These are phyloP conservation scores for Macrophya annulata DNA, from an alignment of 2,888 invertebrate species.

Conservation along the genomic window DNA sequence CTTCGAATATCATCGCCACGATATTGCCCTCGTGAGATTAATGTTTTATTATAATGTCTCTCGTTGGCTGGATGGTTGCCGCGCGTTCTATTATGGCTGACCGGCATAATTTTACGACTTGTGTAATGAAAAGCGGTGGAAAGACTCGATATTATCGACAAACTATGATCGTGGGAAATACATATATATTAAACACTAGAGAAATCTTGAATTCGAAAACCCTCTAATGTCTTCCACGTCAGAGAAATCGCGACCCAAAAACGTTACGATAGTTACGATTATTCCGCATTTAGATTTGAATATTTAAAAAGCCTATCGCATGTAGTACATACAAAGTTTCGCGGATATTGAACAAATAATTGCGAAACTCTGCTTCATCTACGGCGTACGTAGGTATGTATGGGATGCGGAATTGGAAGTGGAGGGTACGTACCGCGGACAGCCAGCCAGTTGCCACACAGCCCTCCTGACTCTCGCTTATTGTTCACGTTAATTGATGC, in stretches of 20 bases:
- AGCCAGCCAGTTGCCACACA: slow-evolving; percentile 29
- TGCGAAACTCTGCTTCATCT: background rate
- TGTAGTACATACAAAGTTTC: background rate
- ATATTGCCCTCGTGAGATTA: slow-evolving; percentile 78
- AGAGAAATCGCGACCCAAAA: too few species aligned
- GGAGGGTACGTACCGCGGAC: background rate
- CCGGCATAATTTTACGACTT: slow-evolving; percentile 49
- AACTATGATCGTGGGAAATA: background rate
- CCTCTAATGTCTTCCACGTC: too few species aligned
- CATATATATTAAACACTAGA: too few species aligned
- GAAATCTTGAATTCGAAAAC: background rate
- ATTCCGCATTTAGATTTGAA: background rate
- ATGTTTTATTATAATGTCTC: slow-evolving; percentile 70
- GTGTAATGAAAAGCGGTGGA: slow-evolving; percentile 11
- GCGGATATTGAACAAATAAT: slow-evolving; percentile 11
- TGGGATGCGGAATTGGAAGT: background rate
- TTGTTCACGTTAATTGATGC: slow-evolving; percentile 80
- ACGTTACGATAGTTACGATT: too few species aligned
- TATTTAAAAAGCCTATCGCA: background rate
- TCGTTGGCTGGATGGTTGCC: slow-evolving; percentile 18
- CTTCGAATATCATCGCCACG: slow-evolving; percentile 77
- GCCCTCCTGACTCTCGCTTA: slow-evolving; percentile 75
- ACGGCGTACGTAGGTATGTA: too few species aligned
- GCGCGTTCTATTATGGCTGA: slow-evolving; percentile 49
- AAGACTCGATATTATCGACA: background rate